phyloP scores from a whole-genome alignment of 2,797 vertebrate species.

The Sciaenops ocellatus region DNA sequence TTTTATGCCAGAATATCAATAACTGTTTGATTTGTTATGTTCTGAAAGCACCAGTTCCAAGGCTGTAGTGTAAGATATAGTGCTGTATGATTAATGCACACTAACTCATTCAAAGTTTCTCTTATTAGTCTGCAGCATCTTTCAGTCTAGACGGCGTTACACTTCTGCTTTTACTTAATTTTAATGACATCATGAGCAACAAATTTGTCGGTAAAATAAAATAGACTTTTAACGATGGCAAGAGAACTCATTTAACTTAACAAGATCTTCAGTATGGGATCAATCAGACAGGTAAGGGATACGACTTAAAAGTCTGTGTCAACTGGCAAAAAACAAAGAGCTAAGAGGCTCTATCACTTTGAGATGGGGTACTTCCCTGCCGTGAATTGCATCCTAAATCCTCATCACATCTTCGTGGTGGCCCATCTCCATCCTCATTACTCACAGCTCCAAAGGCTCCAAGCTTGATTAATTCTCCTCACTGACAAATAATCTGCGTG shows the following conservation, averaged over 20 bases:
- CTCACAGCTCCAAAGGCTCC: slow-evolving; percentile 60
- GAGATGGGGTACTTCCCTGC: slow-evolving; percentile 25
- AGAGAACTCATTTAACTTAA: slow-evolving; percentile 20
- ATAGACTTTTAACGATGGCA: not conserved
- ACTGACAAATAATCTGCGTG: slow-evolving; percentile 66
- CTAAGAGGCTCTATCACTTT: slow-evolving; percentile 21
- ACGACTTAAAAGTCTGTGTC: slow-evolving; percentile 30
- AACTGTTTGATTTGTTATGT: not conserved
- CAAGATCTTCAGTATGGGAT: slow-evolving; percentile 10
- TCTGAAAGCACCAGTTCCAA: not conserved
- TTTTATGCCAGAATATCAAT: not conserved
- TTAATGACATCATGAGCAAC: too few species aligned
- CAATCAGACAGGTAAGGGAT: slow-evolving; percentile 32
- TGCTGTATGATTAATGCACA: not conserved
- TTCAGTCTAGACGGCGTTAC: not conserved
- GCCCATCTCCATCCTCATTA: slow-evolving; percentile 71
- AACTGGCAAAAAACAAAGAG: not conserved
- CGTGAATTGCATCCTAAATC: slow-evolving; percentile 58
- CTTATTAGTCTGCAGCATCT: slow-evolving; percentile 5
- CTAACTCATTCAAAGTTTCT: too few species aligned
- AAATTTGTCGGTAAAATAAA: not conserved
- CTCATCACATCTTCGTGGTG: slow-evolving; percentile 66
- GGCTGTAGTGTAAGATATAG: not conserved
- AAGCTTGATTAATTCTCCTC: slow-evolving; percentile 70
- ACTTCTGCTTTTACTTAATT: not conserved